Conservation (phyloP, 92 coral and sea anemone genomes). For the Pocillopora grandis region DNA sequence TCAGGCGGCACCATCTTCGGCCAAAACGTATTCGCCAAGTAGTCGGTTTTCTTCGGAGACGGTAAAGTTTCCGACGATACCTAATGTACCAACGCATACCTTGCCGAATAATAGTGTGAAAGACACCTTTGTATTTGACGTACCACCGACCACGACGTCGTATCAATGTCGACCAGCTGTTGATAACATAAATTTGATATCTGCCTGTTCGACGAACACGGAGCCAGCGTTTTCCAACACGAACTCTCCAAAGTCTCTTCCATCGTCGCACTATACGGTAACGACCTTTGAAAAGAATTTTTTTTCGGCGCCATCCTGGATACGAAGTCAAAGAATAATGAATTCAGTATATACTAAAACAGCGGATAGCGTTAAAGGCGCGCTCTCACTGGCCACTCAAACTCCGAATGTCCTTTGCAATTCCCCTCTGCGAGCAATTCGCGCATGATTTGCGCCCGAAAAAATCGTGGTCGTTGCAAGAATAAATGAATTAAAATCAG, state of each 20-base stretch:
- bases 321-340: background rate
- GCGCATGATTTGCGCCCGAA: too few species aligned
- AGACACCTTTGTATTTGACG: background rate
- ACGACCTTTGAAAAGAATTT: slow-evolving; percentile 13
- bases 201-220: slow-evolving; percentile 40
- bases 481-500: too few species aligned
- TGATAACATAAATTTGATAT: slow-evolving; percentile 22
- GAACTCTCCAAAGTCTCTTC: slow-evolving; percentile 28
- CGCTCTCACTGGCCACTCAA: too few species aligned
- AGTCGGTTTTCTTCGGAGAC: slow-evolving; percentile 9
- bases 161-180: slow-evolving; percentile 21
- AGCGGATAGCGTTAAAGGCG: too few species aligned
- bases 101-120: slow-evolving; percentile 2
- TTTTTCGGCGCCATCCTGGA: slow-evolving; percentile 18
- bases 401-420: too few species aligned
- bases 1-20: slow-evolving; percentile 10
- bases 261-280: slow-evolving; percentile 30
- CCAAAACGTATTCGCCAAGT: slow-evolving; percentile 23
- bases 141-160: slow-evolving; percentile 41
- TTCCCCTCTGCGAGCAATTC: too few species aligned
- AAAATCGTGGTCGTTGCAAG: too few species aligned
- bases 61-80: background rate
- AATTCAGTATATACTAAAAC: too few species aligned
- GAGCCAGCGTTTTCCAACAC: slow-evolving; percentile 4
- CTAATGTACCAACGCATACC: slow-evolving; percentile 10